Percentiles rank a stretch among this genome's conserved stretches.
These are phyloP conservation scores for Halcyon malimbica DNA, from an alignment of 2,113 vertebrate species.

Conservation along the genomic window DNA sequence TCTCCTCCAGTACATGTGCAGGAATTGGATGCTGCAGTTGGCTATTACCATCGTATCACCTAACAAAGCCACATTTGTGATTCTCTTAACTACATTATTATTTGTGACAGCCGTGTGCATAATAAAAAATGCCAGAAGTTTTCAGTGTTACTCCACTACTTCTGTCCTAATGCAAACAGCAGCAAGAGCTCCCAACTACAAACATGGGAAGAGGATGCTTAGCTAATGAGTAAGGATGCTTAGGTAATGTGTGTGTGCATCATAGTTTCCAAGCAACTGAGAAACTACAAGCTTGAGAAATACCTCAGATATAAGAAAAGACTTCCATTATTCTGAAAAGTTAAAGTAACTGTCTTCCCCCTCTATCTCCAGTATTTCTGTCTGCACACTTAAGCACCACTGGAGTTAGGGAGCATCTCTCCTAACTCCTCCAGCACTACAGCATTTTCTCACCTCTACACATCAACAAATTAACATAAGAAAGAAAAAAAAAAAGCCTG, in stretches of 20 bases:
- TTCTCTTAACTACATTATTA: background rate
- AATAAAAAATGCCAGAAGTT: background rate
- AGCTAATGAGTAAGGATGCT: background rate
- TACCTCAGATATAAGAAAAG: background rate
- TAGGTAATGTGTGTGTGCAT: background rate
- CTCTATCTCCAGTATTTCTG: background rate
- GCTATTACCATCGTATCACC: background rate
- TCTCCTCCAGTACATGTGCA: background rate
- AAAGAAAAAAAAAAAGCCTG: background rate
- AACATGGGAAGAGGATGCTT: background rate
- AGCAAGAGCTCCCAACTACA: background rate
- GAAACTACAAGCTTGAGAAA: background rate
- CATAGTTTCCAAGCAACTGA: background rate
- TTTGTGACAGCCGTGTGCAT: background rate
- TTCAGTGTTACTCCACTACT: background rate
- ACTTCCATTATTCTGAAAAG: background rate
- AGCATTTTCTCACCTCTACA: slow-evolving; percentile 25
- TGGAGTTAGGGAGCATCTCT: background rate
- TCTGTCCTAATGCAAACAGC: background rate
- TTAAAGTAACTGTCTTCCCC: background rate
- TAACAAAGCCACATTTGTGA: background rate
- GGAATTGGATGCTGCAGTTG: background rate
- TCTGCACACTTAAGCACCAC: background rate
- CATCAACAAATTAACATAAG: background rate
- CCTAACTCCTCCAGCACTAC: background rate